These are phyloP conservation scores for Sarcophaga carnaria DNA, from an alignment of 2,888 invertebrate genomes.

Conservation along the genomic window DNA sequence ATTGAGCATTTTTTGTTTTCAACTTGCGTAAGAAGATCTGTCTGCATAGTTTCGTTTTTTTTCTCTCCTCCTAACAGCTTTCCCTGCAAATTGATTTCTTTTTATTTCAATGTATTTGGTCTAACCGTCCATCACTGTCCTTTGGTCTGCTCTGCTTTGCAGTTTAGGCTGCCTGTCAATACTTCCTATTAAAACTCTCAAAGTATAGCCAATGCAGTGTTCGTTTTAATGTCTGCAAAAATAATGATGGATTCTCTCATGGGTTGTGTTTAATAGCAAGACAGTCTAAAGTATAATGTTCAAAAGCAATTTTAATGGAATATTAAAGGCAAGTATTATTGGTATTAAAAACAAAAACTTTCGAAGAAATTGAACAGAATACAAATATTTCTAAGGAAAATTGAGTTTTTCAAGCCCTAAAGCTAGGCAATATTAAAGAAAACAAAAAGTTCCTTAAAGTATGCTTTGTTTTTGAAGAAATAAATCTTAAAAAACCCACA, in stretches of 20 bases:
- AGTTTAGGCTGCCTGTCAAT: constrained; percentile 32
- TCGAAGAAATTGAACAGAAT: not conserved
- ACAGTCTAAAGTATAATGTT: not conserved
- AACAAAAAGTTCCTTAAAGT: not conserved
- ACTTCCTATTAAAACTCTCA: constrained; percentile 4
- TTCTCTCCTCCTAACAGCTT: not conserved
- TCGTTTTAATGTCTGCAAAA: constrained; percentile 13
- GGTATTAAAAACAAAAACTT: not conserved
- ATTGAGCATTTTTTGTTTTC: too few species aligned
- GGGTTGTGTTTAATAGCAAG: constrained; percentile 31
- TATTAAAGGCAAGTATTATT: not conserved
- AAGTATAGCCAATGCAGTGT: not conserved
- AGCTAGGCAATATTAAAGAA: not conserved
- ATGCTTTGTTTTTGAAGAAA: not conserved
- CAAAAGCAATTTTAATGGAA: not conserved
- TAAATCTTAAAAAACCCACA: not conserved
- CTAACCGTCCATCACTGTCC: constrained; percentile 5
- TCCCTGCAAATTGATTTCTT: not conserved
- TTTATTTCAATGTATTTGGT: constrained; percentile 19
- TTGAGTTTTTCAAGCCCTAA: not conserved
- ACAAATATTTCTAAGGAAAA: not conserved
- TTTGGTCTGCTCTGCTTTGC: not conserved
- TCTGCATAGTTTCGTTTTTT: too few species aligned
- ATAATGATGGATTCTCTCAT: constrained; percentile 22
- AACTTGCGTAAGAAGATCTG: too few species aligned